phyloP scores from a whole-genome alignment of 2,888 invertebrate species.

The Parascotia fuliginaria region DNA sequence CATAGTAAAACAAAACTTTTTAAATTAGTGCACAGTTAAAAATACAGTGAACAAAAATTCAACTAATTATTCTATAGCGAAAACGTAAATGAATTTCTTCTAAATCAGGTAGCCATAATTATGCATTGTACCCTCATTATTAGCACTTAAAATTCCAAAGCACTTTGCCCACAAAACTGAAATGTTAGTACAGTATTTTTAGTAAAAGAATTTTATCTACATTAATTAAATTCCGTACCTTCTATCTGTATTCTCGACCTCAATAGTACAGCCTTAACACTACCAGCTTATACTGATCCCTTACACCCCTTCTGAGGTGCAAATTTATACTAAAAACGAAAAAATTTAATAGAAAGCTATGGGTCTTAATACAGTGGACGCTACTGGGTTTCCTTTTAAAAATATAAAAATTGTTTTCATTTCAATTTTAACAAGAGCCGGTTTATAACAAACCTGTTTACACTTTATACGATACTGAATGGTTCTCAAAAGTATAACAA shows the following conservation, averaged over 20 bases:
- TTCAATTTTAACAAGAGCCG: conserved; percentile 53
- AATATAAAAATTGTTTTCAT: conserved; percentile 61
- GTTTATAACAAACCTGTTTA: conserved; percentile 53
- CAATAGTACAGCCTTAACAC: conserved; percentile 38
- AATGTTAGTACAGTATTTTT: conserved; percentile 52
- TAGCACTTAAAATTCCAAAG: conserved; percentile 55
- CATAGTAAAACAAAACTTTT: no score
- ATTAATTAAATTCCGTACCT: conserved; percentile 70
- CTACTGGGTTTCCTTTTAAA: conserved; percentile 51
- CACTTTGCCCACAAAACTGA: conserved; percentile 47
- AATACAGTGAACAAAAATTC: not conserved
- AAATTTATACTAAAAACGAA: conserved; percentile 20
- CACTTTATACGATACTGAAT: conserved; percentile 32
- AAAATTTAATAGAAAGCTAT: conserved; percentile 43
- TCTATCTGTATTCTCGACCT: conserved; percentile 50
- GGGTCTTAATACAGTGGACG: conserved; percentile 43
- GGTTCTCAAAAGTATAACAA: conserved; percentile 27
- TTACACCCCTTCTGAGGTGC: conserved; percentile 40
- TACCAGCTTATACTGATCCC: conserved; percentile 50
- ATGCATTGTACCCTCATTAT: conserved; percentile 45
- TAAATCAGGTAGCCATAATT: conserved; percentile 33
- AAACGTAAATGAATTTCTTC: conserved; percentile 14
- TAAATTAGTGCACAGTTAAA: not conserved
- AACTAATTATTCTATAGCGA: not conserved
- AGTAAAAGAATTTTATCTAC: conserved; percentile 61